A percentile compares a stretch with the other conserved stretches of the same genome.
These are phyloP conservation scores for Thryonomys swinderianus DNA, from an alignment of 2,113 vertebrate genomes.

Conservation along the genomic window DNA sequence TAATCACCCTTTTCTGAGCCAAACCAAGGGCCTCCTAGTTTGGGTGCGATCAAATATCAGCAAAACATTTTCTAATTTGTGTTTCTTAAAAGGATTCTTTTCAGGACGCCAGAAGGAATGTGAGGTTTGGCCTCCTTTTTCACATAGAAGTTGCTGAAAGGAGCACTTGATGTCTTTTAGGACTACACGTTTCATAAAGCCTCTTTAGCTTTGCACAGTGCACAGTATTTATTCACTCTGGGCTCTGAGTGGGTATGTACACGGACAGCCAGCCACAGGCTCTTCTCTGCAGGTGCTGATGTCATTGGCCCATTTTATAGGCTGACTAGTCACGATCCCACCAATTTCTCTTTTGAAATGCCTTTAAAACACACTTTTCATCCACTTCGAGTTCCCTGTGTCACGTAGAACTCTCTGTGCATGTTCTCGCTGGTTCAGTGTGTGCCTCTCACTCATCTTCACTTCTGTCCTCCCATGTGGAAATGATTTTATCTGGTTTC, in stretches of 20 bases:
- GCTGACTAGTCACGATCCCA: neutral
- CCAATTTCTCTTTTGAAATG: neutral
- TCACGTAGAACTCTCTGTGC: neutral
- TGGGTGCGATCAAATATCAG: constrained; percentile 67
- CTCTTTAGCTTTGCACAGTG: constrained; percentile 7
- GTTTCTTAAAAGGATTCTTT: constrained; percentile 60
- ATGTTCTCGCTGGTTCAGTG: neutral
- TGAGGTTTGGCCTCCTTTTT: constrained; percentile 62
- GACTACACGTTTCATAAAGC: neutral
- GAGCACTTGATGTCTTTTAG: constrained; percentile 54
- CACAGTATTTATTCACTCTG: neutral
- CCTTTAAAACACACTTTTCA: neutral
- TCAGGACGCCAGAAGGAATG: constrained; percentile 19
- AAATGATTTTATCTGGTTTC: neutral
- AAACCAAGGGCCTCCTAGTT: neutral
- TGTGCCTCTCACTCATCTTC: fast-evolving
- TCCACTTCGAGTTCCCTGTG: neutral
- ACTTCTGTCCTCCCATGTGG: neutral
- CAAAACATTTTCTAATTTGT: constrained; percentile 62
- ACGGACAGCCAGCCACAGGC: too few relatives aligned
- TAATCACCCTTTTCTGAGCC: constrained; percentile 12
- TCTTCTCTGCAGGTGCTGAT: neutral
- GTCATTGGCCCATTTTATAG: neutral
- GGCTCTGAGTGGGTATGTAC: neutral
- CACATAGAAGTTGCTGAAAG: constrained; percentile 50